Conservation (phyloP, 2,888 invertebrate genomes). For the Priocnemis perturbator region DNA sequence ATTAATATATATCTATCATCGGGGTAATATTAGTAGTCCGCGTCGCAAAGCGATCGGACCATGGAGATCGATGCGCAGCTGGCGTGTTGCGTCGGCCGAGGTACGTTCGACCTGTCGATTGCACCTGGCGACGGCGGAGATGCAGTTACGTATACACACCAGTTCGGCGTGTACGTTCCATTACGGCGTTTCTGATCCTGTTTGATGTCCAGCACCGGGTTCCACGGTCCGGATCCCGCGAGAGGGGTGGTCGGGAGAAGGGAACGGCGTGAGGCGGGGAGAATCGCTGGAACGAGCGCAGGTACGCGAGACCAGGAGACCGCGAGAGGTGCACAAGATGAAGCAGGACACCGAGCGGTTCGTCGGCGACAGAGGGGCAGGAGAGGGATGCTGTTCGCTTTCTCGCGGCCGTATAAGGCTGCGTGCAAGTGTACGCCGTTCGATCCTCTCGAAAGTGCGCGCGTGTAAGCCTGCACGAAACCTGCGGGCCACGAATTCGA, state of each 20-base stretch:
- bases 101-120: slow-evolving; percentile 4
- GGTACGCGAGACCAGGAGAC: too few relatives aligned
- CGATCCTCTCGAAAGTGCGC: slow-evolving; percentile 28
- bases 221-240: slow-evolving; percentile 41
- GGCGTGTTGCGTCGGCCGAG: neutral
- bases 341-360: too few relatives aligned
- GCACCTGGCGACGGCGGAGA: slow-evolving; percentile 4
- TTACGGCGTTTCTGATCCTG: slow-evolving; percentile 44
- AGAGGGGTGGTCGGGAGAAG: neutral
- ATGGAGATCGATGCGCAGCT: slow-evolving; percentile 2
- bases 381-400: slow-evolving; percentile 37
- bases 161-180: slow-evolving; percentile 25
- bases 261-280: neutral
- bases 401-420: slow-evolving; percentile 57
- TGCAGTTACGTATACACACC: slow-evolving; percentile 28
- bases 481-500: slow-evolving; percentile 43
- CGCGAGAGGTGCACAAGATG: too few relatives aligned
- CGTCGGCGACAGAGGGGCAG: neutral
- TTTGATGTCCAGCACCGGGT: slow-evolving; percentile 50
- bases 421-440: slow-evolving; percentile 31
- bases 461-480: slow-evolving; percentile 32
- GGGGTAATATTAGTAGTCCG: too few relatives aligned
- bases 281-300: neutral
- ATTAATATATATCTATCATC: too few relatives aligned
- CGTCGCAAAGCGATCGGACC: neutral